A percentile compares a stretch with the other conserved stretches of the same genome.
Evolutionary conservation across 2,797 vertebrate species (phyloP).

Genomic region (Ambastaia sidthimunki): DNA sequence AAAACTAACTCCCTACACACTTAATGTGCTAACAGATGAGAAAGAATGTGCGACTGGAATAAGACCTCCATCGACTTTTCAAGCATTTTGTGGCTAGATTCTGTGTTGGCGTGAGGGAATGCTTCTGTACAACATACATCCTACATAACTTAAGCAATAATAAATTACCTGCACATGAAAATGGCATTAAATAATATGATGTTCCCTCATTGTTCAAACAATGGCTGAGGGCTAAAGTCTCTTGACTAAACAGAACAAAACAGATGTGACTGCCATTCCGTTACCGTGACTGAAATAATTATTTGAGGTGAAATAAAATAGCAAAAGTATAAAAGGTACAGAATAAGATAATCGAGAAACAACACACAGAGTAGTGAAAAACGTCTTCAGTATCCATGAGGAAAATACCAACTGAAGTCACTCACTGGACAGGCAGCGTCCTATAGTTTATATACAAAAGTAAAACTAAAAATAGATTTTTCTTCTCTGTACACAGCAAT

Average conservation of each 20-base stretch:
- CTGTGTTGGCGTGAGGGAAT: conserved; percentile 81
- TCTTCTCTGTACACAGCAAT: conserved; percentile 99
- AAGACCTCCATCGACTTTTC: conserved; percentile 53
- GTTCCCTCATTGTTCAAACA: conserved; percentile 68
- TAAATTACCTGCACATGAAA: conserved; percentile 82
- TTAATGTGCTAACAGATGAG: conserved; percentile 35
- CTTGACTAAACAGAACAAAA: conserved; percentile 69
- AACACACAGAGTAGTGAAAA: conserved; percentile 89
- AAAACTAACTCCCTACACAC: conserved; percentile 18
- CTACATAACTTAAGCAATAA: conserved; percentile 81
- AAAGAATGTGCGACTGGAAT: conserved; percentile 54
- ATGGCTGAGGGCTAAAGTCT: conserved; percentile 77
- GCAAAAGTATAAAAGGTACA: conserved; percentile 83
- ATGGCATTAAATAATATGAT: conserved; percentile 67
- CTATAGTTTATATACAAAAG: conserved; percentile 99
- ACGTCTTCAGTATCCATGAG: conserved; percentile 90
- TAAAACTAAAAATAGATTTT: conserved; percentile 99
- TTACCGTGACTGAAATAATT: conserved; percentile 66
- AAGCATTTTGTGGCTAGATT: conserved; percentile 78
- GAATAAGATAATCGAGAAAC: conserved; percentile 81
- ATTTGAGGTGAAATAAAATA: conserved; percentile 81
- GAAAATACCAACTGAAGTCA: conserved; percentile 91
- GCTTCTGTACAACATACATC: conserved; percentile 80
- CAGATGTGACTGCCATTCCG: conserved; percentile 73
- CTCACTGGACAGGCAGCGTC: conserved; percentile 90